Evolutionary conservation across 2,888 invertebrate species (phyloP).

Genomic region (Machimus atricapillus): DNA sequence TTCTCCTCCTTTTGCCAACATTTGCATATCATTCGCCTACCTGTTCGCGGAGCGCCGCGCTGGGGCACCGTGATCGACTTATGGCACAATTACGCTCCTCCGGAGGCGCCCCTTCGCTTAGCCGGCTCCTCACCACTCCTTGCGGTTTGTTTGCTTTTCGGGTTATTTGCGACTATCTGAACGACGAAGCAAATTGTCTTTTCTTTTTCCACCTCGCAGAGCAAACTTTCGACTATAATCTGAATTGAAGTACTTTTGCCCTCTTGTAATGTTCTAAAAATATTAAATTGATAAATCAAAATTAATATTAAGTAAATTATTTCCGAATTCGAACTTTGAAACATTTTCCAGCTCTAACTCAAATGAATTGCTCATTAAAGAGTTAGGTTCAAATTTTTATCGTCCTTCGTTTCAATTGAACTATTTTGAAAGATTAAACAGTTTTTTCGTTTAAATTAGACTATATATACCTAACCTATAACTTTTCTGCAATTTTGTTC

Average conservation of each 20-base stretch:
- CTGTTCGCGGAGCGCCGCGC: not conserved
- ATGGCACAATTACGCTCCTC: not conserved
- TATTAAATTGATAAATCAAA: not conserved
- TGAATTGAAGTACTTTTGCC: not conserved
- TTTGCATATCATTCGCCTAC: constrained; percentile 14
- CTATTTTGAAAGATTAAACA: too few species aligned
- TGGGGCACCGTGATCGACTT: not conserved
- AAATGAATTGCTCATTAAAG: too few species aligned
- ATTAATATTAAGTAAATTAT: too few species aligned
- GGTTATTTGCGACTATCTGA: not conserved
- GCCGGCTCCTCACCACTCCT: not conserved
- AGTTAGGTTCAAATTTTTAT: too few species aligned
- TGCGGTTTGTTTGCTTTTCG: not conserved
- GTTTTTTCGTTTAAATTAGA: too few species aligned
- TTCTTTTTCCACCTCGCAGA: not conserved
- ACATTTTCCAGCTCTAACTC: too few species aligned
- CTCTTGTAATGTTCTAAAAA: not conserved
- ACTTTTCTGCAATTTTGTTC: too few species aligned
- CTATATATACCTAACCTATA: too few species aligned
- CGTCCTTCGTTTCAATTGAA: too few species aligned
- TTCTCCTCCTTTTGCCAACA: constrained; percentile 7
- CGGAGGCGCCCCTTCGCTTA: not conserved
- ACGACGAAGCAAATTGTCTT: not conserved
- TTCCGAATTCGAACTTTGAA: too few species aligned
- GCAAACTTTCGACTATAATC: not conserved